phyloP scores from a whole-genome alignment of 2,797 vertebrate genomes.

The Protonibea diacanthus region DNA sequence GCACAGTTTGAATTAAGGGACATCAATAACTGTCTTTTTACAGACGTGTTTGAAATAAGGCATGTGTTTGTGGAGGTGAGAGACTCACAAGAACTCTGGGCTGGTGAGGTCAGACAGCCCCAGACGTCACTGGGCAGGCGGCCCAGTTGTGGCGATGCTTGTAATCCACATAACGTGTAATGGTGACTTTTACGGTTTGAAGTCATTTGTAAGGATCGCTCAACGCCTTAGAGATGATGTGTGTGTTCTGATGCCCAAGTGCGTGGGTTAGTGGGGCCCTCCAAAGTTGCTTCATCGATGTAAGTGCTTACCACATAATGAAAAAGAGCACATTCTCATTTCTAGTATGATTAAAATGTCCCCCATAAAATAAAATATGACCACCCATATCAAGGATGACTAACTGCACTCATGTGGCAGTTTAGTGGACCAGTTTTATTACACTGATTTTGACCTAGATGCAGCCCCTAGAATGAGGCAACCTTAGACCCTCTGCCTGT shows the following conservation, averaged over 20 bases:
- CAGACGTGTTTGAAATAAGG: constrained; percentile 54
- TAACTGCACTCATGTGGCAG: constrained; percentile 1
- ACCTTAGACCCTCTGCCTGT: constrained; percentile 30
- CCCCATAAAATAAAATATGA: constrained; percentile 36
- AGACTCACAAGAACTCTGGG: constrained; percentile 19
- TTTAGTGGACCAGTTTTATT: constrained; percentile 31
- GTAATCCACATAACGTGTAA: constrained; percentile 59
- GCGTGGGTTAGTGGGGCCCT: constrained; percentile 36
- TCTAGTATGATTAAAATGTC: constrained; percentile 31
- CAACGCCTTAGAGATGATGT: constrained; percentile 48
- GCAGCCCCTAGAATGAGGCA: constrained; percentile 19
- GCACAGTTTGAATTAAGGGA: constrained; percentile 50
- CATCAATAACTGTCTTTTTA: constrained; percentile 26
- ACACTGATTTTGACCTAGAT: constrained; percentile 46
- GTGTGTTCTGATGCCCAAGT: constrained; percentile 62
- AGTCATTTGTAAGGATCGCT: constrained; percentile 50
- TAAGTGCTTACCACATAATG: constrained; percentile 19
- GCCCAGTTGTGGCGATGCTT: constrained; percentile 36
- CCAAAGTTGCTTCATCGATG: constrained; percentile 36
- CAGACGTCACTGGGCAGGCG: constrained; percentile 61
- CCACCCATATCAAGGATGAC: constrained; percentile 34
- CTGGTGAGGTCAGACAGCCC: constrained; percentile 51
- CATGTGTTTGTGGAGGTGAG: constrained; percentile 38
- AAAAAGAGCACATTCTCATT: constrained; percentile 29
- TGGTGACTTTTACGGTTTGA: constrained; percentile 69